Conservation (phyloP, 2,888 invertebrate genomes). For the Parthenolecanium corni region DNA sequence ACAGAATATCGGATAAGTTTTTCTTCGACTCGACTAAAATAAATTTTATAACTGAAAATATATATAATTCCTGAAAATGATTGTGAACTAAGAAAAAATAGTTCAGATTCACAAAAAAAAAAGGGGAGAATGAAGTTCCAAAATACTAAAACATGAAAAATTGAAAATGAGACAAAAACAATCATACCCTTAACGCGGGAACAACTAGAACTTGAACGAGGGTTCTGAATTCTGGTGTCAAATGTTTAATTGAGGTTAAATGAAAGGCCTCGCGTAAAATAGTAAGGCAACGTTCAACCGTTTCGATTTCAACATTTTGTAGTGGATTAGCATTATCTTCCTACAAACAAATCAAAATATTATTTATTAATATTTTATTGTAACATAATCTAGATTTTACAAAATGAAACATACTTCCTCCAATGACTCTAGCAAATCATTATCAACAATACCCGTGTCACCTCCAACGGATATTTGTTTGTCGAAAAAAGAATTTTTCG, state of each 20-base stretch:
- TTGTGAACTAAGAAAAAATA: no score
- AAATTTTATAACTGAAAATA: not conserved
- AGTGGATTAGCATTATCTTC: not conserved
- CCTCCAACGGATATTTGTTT: not conserved
- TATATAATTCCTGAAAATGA: not conserved
- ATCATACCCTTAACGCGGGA: not conserved
- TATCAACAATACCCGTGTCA: no score
- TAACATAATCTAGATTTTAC: no score
- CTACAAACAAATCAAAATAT: not conserved
- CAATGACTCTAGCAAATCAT: no score
- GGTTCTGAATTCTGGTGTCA: conserved; percentile 11
- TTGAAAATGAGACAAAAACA: not conserved
- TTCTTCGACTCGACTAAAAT: not conserved
- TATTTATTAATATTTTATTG: not conserved
- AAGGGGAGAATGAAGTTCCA: no score
- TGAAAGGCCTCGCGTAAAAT: conserved; percentile 11
- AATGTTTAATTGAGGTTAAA: conserved; percentile 2
- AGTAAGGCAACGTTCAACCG: not conserved
- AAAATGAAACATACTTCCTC: no score
- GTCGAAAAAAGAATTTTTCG: conserved; percentile 1
- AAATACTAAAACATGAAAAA: no score
- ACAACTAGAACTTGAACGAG: conserved; percentile 13
- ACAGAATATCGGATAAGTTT: not conserved
- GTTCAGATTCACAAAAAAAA: not conserved
- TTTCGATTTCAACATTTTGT: not conserved